phyloP scores from a whole-genome alignment of 2,113 vertebrate species.

The Carassius gibelio region DNA sequence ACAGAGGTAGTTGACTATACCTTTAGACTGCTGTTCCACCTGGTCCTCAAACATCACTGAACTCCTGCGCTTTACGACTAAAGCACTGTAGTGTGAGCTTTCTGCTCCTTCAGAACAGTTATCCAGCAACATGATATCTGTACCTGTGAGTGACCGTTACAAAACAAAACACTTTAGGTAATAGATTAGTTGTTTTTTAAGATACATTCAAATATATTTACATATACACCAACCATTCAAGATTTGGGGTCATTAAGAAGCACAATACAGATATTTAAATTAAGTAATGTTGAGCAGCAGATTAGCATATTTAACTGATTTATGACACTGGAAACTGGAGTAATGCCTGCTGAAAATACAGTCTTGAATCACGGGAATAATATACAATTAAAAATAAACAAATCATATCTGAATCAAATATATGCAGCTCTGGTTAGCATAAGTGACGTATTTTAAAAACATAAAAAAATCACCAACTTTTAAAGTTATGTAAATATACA shows the following conservation, averaged over 20 bases:
- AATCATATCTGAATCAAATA: background rate
- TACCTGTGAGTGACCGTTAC: conserved; percentile 75
- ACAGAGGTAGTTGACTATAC: conserved; percentile 61
- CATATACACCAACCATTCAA: background rate
- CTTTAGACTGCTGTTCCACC: conserved; percentile 85
- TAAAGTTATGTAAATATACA: background rate
- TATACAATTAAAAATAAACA: too few relatives aligned
- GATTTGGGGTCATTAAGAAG: background rate
- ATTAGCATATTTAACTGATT: too few relatives aligned
- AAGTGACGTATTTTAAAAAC: background rate
- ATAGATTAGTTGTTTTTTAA: background rate
- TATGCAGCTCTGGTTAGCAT: background rate
- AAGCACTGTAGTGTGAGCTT: conserved; percentile 63
- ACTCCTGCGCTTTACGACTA: conserved; percentile 78
- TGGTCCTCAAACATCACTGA: conserved; percentile 96
- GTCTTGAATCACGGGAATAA: too few relatives aligned
- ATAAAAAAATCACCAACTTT: too few relatives aligned
- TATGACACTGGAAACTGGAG: too few relatives aligned
- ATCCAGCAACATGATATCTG: conserved; percentile 92
- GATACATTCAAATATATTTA: background rate
- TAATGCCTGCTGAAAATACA: too few relatives aligned
- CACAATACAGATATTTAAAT: too few relatives aligned
- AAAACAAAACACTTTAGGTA: background rate
- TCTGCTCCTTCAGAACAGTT: conserved; percentile 80
- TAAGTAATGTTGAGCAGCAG: too few relatives aligned